Base-by-base conservation (phyloP, 2,113 vertebrate genomes). In the Heteronetta atricapilla region DNA sequence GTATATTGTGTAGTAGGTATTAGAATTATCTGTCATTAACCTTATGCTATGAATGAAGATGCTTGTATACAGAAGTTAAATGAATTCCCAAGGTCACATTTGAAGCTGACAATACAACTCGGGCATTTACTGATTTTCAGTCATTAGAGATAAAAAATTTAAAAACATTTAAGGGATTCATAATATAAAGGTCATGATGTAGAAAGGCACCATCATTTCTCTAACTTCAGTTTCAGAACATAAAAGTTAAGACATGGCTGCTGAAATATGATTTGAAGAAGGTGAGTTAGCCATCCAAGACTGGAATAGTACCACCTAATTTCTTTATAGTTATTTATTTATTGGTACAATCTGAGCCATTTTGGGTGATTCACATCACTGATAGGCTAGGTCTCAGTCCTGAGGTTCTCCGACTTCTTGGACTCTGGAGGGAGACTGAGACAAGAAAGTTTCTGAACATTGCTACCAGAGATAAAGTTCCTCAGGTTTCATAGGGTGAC, bases 1-100 rank as follows among this genome's bases (percentile, higher is more conserved):
- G 36, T 46, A 76, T 28, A 55, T 88, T 89, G n/a, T 92, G 64
- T 52, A 59, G n/a, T 25, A 86, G n/a, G 31, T 77, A 75, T 86
- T 26, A 31, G 53, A 90, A 89, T 92, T 60, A 93, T 59, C 74
- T 82, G 28, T 82, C 77, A 89, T 89, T 94, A 87, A 73, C 78
- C 50, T 95, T 70, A 80, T 52, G 67, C 31, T 93, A 26, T 15
- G 76, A 86, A 74, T 25, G 63, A 94, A 85, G 78, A 56, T 82
- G n/a, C 53, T 81, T 67, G 26, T 13, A 36, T 44, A 38, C 19
- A 48, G 55, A 89, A 82, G 55, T 78, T 85, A 84, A 93, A 82
- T 66, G 36, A 80, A 16, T 91, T 85, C 64, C 34, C 89, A 95
- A 94, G 68, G 82, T 94, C 72, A 77, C 31, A 68, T 42, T 36